A percentile compares a stretch with the other conserved stretches of the same genome.
Evolutionary conservation across 2,888 invertebrate genomes (phyloP).

Genomic region (Melanchra persicariae): DNA sequence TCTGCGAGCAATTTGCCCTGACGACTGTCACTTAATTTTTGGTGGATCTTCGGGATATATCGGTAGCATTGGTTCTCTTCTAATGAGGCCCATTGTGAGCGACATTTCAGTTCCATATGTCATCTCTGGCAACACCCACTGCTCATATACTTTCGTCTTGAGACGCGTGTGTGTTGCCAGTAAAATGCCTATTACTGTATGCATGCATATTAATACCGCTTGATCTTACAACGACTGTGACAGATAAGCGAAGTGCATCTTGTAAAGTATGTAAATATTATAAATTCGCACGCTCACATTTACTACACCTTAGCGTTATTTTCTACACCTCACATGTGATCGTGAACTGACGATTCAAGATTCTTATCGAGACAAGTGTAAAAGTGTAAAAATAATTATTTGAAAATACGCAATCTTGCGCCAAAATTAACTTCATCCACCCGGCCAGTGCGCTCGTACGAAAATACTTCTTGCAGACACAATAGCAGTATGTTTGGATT

Average conservation of each 20-base stretch:
- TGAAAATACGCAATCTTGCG: neutral
- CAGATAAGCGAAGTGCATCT: conserved; percentile 6
- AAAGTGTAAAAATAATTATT: conserved; percentile 1
- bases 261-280: conserved; percentile 26
- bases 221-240: neutral
- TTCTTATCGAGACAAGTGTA: neutral
- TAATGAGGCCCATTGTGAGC: no score
- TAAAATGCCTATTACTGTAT: no score
- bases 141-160: no score
- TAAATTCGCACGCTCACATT: neutral
- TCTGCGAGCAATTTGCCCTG: no score
- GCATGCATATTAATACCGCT: neutral
- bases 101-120: no score
- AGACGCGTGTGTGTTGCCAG: neutral
- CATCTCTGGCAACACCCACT: no score
- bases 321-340: neutral
- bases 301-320: neutral
- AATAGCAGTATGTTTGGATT: neutral
- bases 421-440: neutral
- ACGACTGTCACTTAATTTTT: no score
- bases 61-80: no score
- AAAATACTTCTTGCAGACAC: conserved; percentile 6
- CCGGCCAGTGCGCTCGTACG: neutral
- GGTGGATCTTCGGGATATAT: no score
- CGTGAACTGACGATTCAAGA: neutral